phyloP scores from a whole-genome alignment of 2,888 invertebrate species.

The Athalia rosae region DNA sequence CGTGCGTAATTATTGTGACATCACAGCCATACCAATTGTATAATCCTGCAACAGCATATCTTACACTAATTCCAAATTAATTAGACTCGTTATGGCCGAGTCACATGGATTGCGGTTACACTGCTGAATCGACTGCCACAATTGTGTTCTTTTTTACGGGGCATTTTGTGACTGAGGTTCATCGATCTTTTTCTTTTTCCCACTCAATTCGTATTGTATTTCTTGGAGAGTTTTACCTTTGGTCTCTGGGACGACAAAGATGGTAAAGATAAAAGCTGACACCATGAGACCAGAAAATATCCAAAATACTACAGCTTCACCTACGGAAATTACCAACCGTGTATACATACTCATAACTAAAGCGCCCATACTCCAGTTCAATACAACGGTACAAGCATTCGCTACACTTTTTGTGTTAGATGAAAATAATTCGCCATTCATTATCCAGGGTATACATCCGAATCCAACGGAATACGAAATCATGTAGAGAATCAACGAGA shows the following conservation, averaged over 20 bases:
- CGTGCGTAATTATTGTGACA: no score
- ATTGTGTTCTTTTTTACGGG: no score
- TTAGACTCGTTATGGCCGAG: no score
- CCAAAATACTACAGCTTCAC: slow-evolving; percentile 66
- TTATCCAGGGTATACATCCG: slow-evolving; percentile 74
- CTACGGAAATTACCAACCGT: slow-evolving; percentile 58
- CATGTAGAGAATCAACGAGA: slow-evolving; percentile 71
- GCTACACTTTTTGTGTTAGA: slow-evolving; percentile 71
- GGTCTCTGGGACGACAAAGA: slow-evolving; percentile 69
- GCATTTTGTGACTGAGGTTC: no score
- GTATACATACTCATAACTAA: slow-evolving; percentile 68
- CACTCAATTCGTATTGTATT: slow-evolving; percentile 65
- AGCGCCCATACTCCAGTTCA: slow-evolving; percentile 72
- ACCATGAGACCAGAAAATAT: slow-evolving; percentile 63
- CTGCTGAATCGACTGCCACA: no score
- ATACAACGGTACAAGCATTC: slow-evolving; percentile 71
- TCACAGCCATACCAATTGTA: no score
- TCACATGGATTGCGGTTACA: no score
- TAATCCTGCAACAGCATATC: no score
- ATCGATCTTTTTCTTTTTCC: no score
- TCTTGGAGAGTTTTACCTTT: slow-evolving; percentile 71
- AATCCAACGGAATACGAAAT: slow-evolving; percentile 73
- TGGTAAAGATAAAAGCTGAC: slow-evolving; percentile 63
- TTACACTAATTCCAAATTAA: no score
- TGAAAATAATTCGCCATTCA: slow-evolving; percentile 74